Evolutionary conservation across 2,888 invertebrate species (phyloP).

Genomic region (Xanthorhoe designata): DNA sequence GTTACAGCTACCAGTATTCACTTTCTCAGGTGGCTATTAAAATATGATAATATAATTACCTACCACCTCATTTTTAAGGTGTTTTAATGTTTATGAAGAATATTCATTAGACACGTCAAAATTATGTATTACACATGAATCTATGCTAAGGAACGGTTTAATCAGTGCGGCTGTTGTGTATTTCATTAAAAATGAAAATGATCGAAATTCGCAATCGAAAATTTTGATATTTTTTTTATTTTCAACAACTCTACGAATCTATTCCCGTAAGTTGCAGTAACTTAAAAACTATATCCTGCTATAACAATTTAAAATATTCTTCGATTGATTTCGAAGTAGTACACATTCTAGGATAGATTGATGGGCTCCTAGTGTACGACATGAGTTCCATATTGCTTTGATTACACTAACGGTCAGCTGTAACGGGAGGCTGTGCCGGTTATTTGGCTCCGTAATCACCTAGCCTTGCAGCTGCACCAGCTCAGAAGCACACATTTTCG

Average conservation of each 20-base stretch:
- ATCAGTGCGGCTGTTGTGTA: too few species aligned
- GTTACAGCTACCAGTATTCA: neutral
- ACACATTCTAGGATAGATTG: conserved; percentile 29
- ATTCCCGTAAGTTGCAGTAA: neutral
- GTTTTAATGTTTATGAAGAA: too few species aligned
- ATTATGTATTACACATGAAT: too few species aligned
- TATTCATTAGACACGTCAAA: too few species aligned
- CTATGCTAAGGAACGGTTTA: too few species aligned
- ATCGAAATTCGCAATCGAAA: too few species aligned
- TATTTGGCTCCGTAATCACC: conserved; percentile 39
- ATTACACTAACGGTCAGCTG: conserved; percentile 64
- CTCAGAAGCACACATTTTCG: conserved; percentile 2
- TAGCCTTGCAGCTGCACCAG: conserved; percentile 13
- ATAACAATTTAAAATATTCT: conserved; percentile 1
- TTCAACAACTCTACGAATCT: too few species aligned
- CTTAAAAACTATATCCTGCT: neutral
- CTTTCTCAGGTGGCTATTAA: neutral
- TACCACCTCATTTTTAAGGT: too few species aligned
- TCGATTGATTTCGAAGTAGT: conserved; percentile 10
- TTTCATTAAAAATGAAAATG: too few species aligned
- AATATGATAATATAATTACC: neutral
- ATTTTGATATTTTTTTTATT: too few species aligned
- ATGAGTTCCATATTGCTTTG: conserved; percentile 54
- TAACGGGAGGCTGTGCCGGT: conserved; percentile 69
- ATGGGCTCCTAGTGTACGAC: conserved; percentile 44